phyloP scores from a whole-genome alignment of 1,140 invertebrate species.

The Lamellibrachia luymesi region DNA sequence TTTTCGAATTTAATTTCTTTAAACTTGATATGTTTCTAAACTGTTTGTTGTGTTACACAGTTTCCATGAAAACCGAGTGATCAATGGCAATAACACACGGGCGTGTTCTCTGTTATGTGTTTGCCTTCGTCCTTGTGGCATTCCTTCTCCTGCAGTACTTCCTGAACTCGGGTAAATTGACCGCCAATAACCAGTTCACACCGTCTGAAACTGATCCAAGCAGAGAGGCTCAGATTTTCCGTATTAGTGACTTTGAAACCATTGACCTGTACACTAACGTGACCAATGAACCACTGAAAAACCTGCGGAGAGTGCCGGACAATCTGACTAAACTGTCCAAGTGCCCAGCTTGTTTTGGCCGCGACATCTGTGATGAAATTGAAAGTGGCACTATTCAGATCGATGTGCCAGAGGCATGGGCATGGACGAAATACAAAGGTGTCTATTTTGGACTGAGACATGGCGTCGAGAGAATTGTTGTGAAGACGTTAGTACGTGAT shows the following conservation, averaged over 20 bases:
- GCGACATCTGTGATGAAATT: background rate
- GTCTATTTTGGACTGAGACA: background rate
- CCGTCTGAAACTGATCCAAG: background rate
- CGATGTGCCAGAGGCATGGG: background rate
- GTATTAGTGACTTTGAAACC: background rate
- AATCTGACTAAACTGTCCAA: background rate
- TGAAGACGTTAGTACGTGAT: background rate
- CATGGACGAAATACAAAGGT: background rate
- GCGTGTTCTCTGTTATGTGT: background rate
- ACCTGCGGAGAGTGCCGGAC: background rate
- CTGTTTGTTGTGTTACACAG: background rate
- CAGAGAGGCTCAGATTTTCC: background rate
- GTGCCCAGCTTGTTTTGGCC: background rate
- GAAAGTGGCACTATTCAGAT: background rate
- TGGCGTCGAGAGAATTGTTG: background rate
- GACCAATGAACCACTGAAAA: background rate
- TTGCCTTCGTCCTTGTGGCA: background rate
- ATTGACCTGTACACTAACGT: background rate
- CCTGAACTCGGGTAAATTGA: background rate
- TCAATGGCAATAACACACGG: background rate
- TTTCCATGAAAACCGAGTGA: background rate
- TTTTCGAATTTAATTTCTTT: too few species aligned
- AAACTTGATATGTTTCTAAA: background rate
- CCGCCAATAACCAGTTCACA: background rate
- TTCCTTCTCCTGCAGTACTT: background rate